Evolutionary conservation across 2,888 invertebrate species (phyloP), one percentile per base, ranked within the genome.

Genomic region (Willowsia nigromaculata): DNA sequence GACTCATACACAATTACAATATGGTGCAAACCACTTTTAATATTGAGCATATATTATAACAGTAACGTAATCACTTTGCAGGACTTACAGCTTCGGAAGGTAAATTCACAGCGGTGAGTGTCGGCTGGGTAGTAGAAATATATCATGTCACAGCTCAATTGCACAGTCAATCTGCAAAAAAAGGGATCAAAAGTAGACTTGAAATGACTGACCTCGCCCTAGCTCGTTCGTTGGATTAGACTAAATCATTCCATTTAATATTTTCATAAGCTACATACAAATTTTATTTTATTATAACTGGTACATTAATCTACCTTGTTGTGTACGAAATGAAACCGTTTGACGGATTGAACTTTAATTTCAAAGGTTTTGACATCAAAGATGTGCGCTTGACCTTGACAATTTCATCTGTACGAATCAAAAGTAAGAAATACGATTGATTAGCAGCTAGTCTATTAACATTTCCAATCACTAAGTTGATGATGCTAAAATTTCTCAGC

Each of bases 241-340:
- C n/a, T n/a, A n/a, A n/a, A n/a, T n/a, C n/a, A n/a, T n/a, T n/a
- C n/a, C n/a, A n/a, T n/a, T n/a, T n/a, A n/a, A n/a, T n/a, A n/a
- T n/a, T n/a, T n/a, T n/a, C n/a, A 62, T 5, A 43, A 62, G n/a
- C 5, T 22, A 71, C 18, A 6, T 13, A 74, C 74, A 22, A 15
- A 22, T 25, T 13, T n/a, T 43, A 50, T 27, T 40, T 59, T 33
- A 22, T 56, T 6, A 18, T 4, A 25, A 15, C 30, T 22, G 22
- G 76, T 9, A 11, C 18, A 18, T 22, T 78, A 76, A n/a, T 7
- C 30, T 65, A 91, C 91, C 91, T 85, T 1, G 89, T 88, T 0
- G 90, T 90, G 30, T 91, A 91, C 0, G 91, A 91, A 74, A 91
- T 90, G 68, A 91, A 89, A 6, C 91, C 91, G 22, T 90, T 90